These are phyloP conservation scores for Kradibia gibbosae DNA, from an alignment of 1,140 invertebrate genomes.

Conservation along the genomic window DNA sequence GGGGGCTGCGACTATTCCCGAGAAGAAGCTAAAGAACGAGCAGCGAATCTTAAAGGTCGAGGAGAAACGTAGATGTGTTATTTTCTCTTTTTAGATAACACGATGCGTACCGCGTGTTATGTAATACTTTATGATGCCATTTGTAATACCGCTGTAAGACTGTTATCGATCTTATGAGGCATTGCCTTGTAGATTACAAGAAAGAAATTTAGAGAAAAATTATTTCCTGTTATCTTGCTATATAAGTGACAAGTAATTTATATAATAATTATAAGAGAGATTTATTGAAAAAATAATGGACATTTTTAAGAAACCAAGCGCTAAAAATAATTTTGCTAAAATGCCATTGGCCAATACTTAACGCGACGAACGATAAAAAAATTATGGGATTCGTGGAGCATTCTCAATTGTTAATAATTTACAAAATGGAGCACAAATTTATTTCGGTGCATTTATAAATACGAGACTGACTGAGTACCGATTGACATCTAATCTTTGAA, in stretches of 20 bases:
- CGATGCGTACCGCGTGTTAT: neutral
- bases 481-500: no score
- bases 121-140: conserved; percentile 12
- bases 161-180: conserved; percentile 2
- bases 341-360: no score
- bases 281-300: neutral
- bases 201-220: conserved; percentile 10
- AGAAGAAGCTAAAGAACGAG: conserved; percentile 19
- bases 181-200: neutral
- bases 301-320: no score
- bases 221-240: neutral
- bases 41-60: conserved; percentile 15
- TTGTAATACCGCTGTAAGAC: conserved; percentile 2
- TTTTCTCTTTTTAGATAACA: conserved; percentile 2
- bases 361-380: no score
- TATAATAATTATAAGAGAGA: neutral
- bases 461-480: no score
- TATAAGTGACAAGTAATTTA: neutral
- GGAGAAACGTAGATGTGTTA: neutral
- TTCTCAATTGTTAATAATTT: no score
- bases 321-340: no score
- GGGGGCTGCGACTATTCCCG: conserved; percentile 12
- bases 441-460: no score
- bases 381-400: no score
- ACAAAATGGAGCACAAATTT: no score